These are phyloP conservation scores for Campoletis sonorensis DNA, from an alignment of 1,140 invertebrate species.

Conservation along the genomic window DNA sequence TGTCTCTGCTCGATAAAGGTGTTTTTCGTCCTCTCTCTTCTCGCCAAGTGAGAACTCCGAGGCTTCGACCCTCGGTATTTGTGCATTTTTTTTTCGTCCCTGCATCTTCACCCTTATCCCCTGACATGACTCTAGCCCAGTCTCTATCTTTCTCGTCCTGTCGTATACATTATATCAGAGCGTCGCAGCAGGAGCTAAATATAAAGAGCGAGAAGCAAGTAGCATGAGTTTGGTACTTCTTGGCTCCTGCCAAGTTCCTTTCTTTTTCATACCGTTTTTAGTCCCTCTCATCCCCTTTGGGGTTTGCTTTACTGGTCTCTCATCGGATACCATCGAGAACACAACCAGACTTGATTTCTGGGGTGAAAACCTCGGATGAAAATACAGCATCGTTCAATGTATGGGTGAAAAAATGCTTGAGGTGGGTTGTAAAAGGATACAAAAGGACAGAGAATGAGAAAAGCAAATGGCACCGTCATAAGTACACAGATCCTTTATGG, in stretches of 20 bases:
- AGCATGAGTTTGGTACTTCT: slow-evolving; percentile 5
- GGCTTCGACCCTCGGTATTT: slow-evolving; percentile 33
- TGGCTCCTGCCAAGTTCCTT: slow-evolving; percentile 5
- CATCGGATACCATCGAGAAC: neutral
- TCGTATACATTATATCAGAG: neutral
- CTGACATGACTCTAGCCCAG: neutral
- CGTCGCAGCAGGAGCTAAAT: neutral
- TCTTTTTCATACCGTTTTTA: neutral
- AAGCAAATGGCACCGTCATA: neutral
- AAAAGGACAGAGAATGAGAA: neutral
- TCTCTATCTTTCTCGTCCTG: neutral
- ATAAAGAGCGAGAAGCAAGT: neutral
- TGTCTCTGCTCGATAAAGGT: slow-evolving; percentile 71
- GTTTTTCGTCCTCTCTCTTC: slow-evolving; percentile 66
- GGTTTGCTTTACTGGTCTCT: neutral
- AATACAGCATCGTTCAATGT: neutral
- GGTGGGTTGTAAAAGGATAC: neutral
- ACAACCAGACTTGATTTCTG: neutral
- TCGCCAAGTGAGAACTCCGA: slow-evolving; percentile 20
- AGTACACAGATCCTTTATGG: neutral
- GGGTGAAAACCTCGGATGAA: neutral
- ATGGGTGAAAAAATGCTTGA: neutral
- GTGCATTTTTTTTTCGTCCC: slow-evolving; percentile 50
- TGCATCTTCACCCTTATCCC: slow-evolving; percentile 41
- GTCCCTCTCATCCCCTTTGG: neutral